Base-by-base conservation (phyloP, 2,888 invertebrate genomes). In the Mycalesis mineus region DNA sequence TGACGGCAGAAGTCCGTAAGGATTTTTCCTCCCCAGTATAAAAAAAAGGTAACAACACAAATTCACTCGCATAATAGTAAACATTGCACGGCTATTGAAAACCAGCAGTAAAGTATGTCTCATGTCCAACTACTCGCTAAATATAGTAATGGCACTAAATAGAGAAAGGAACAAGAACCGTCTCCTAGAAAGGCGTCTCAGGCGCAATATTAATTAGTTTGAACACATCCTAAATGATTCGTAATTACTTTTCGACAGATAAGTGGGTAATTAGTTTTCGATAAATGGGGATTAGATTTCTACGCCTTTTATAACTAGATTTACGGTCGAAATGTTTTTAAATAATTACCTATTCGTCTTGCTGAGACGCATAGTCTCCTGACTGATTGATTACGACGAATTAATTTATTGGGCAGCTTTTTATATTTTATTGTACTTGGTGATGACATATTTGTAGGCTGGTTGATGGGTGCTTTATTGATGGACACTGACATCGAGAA, bases 211-310 rank as follows among this genome's bases (percentile, higher is more conserved):
- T 47, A 47, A 47, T 47, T 47, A 47, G 47, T 15, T 7, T 29
- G 13, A 33, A 47, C 47, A 17, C 15, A 31, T 47, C 47, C 47
- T 15, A 31, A 45, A 45, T 15, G 45, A 47, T 47, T 47, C 47
- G 15, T 33, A 47, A 47, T 47, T 31, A 47, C 31, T 47, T 47
- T 47, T 47, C 47, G 15, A 47, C 11, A 47, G 47, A 33, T 47
- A 17, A 33, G 31, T 47, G 15, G 47, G 47, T 47, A 47, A 47
- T 47, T 47, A 47, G 47, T 33, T 47, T 47, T 33, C 47, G 47
- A 47, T 47, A 33, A 47, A 47, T 33, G 47, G 15, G 9, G 31
- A 47, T 33, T 47, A 33, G 33, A 15, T 47, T 33, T 33, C 33
- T 31, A 17, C 47, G 47, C 47, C 47, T 47, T 47, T 33, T 47